A percentile compares a stretch with the other conserved stretches of the same genome.
These are phyloP conservation scores for Lepeophtheirus nordmannii DNA, from an alignment of 2,888 invertebrate species.

Conservation along the genomic window DNA sequence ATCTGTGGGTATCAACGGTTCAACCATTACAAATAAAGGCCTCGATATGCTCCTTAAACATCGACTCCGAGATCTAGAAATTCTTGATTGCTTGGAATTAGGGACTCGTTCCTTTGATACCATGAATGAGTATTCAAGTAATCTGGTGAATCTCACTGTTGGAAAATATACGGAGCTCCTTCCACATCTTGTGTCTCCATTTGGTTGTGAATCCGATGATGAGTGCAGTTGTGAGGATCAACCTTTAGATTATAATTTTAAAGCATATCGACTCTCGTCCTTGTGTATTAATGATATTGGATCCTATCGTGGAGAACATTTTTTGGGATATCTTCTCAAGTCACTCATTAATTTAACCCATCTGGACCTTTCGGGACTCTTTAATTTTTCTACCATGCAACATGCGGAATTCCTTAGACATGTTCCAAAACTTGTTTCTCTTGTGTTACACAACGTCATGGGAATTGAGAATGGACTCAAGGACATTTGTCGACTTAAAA, in stretches of 20 bases:
- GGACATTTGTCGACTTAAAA: conserved; percentile 37
- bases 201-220: not conserved
- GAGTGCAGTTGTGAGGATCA: not conserved
- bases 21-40: conserved; percentile 53
- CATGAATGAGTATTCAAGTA: conserved; percentile 52
- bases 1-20: conserved; percentile 51
- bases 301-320: conserved; percentile 28
- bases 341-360: conserved; percentile 47
- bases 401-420: conserved; percentile 48
- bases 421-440: conserved; percentile 50
- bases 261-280: conserved; percentile 44
- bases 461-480: conserved; percentile 42
- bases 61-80: conserved; percentile 53
- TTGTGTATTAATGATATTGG: conserved; percentile 43
- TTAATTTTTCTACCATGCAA: conserved; percentile 31
- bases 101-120: conserved; percentile 47
- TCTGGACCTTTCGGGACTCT: conserved; percentile 54
- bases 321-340: conserved; percentile 43
- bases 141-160: conserved; percentile 52
- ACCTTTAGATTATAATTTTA: conserved; percentile 33
- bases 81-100: conserved; percentile 55
- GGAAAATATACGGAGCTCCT: conserved; percentile 50
- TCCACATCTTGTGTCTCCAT: conserved; percentile 32
- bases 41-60: conserved; percentile 55
- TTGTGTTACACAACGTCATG: conserved; percentile 66